These are phyloP conservation scores for Syngnathus typhle DNA, from an alignment of 2,113 vertebrate genomes.

Conservation along the genomic window DNA sequence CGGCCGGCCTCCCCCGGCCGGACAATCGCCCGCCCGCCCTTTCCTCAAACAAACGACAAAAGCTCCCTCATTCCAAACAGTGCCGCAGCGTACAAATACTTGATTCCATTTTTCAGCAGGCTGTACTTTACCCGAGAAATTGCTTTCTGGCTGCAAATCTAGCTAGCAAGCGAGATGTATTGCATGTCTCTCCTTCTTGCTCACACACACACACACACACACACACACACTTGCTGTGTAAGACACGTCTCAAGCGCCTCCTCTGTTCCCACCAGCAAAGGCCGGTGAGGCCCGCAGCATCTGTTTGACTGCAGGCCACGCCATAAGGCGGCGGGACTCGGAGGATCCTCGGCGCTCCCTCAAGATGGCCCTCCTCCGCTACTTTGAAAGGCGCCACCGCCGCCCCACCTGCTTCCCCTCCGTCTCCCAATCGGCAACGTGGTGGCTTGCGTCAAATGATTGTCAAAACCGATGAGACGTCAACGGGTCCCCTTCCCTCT, in stretches of 20 bases:
- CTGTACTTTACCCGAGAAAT: too few species aligned
- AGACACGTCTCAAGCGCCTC: slow-evolving; percentile 47
- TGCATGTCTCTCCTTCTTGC: too few species aligned
- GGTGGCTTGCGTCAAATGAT: slow-evolving; percentile 3
- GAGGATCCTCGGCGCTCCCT: slow-evolving; percentile 63
- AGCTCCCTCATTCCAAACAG: too few species aligned
- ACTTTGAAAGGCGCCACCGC: slow-evolving; percentile 20
- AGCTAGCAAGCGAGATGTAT: too few species aligned
- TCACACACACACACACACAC: background rate
- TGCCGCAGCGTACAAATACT: too few species aligned
- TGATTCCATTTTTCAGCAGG: too few species aligned
- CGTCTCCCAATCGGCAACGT: slow-evolving; percentile 13
- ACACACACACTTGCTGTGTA: slow-evolving; percentile 11
- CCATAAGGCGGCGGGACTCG: slow-evolving; percentile 69
- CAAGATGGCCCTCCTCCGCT: slow-evolving; percentile 77
- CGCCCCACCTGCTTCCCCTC: slow-evolving; percentile 26
- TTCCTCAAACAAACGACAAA: slow-evolving; percentile 20
- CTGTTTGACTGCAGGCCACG: slow-evolving; percentile 74
- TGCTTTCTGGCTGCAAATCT: too few species aligned
- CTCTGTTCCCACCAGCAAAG: slow-evolving; percentile 63
- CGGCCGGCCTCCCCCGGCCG: background rate
- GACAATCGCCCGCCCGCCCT: background rate
- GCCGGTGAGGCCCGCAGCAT: slow-evolving; percentile 66
- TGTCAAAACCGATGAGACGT: slow-evolving; percentile 40
- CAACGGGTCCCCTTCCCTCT: slow-evolving; percentile 34